Evolutionary conservation across 1,140 invertebrate genomes (phyloP).

Genomic region (Zaprionus ghesquierei): DNA sequence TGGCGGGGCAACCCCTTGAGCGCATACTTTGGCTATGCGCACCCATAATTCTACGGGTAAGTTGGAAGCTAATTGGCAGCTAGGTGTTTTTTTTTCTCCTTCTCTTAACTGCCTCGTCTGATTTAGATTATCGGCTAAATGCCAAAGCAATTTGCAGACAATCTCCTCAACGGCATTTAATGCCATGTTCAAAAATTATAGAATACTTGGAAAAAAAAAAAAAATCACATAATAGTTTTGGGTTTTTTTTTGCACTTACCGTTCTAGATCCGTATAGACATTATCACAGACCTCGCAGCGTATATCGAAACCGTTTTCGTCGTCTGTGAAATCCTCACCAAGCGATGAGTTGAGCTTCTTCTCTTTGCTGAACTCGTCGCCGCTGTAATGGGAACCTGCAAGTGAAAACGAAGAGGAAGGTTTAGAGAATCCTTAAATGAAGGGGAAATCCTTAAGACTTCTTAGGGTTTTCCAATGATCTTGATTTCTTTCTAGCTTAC

Average conservation of each 20-base stretch:
- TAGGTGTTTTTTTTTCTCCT: conserved; percentile 41
- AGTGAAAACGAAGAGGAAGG: conserved; percentile 35
- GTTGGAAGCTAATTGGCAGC: conserved; percentile 77
- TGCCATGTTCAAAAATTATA: not conserved
- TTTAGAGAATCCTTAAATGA: not conserved
- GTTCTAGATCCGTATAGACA: conserved; percentile 87
- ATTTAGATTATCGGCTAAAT: conserved; percentile 69
- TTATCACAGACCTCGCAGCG: conserved; percentile 89
- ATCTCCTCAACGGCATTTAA: conserved; percentile 36
- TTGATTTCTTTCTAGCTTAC: not conserved
- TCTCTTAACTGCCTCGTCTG: conserved; percentile 27
- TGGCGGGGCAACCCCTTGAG: not conserved
- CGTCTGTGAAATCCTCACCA: conserved; percentile 84
- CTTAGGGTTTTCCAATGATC: not conserved
- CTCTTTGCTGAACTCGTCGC: conserved; percentile 84
- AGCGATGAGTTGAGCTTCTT: conserved; percentile 50
- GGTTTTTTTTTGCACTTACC: conserved; percentile 84
- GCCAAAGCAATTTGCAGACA: conserved; percentile 72
- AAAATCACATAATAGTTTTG: not conserved
- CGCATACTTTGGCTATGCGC: conserved; percentile 31
- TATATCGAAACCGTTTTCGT: conserved; percentile 85
- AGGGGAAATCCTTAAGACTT: not conserved
- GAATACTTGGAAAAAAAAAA: conserved; percentile 13
- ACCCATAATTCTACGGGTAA: conserved; percentile 78
- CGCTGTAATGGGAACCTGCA: conserved; percentile 87